Evolutionary conservation across 2,888 invertebrate genomes (phyloP).

Genomic region (Encarsia formosa): DNA sequence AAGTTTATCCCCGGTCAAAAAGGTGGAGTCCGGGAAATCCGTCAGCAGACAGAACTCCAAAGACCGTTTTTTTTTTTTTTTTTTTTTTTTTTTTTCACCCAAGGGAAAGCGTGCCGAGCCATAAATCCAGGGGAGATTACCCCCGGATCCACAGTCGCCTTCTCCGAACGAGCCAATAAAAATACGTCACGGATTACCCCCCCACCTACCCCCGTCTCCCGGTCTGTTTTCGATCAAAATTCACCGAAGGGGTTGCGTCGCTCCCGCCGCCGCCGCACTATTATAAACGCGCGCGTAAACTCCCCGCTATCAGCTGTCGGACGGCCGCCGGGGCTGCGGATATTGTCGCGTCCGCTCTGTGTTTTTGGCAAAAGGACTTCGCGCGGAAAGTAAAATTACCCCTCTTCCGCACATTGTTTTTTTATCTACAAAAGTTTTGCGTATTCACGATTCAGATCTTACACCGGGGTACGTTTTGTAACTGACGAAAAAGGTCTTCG

Average conservation of each 20-base stretch:
- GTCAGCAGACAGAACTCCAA: slow-evolving; percentile 14
- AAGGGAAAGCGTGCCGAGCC: slow-evolving; percentile 26
- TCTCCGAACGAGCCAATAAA: slow-evolving; percentile 25
- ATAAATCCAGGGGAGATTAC: slow-evolving; percentile 29
- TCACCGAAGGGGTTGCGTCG: slow-evolving; percentile 38
- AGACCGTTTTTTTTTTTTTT: slow-evolving; percentile 7
- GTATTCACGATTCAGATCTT: no score
- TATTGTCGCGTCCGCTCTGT: slow-evolving; percentile 49
- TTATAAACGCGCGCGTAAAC: slow-evolving; percentile 50
- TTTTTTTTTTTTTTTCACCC: slow-evolving; percentile 22
- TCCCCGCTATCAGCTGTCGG: slow-evolving; percentile 53
- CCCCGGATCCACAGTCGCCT: slow-evolving; percentile 26
- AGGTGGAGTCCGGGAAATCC: no score
- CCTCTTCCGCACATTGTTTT: slow-evolving; percentile 5
- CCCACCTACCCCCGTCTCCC: no score
- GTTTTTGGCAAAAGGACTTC: not conserved
- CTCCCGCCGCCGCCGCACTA: slow-evolving; percentile 40
- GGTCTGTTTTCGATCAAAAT: no score
- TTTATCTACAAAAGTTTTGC: no score
- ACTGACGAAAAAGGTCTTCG: no score
- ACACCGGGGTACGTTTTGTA: no score
- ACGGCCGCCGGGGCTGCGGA: slow-evolving; percentile 53
- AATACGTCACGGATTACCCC: slow-evolving; percentile 30
- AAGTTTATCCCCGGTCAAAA: no score
- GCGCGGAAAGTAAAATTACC: slow-evolving; percentile 16